Evolutionary conservation across 2,888 invertebrate species (phyloP), one percentile per base, ranked within the genome.

Genomic region (Drosophila lacicola): DNA sequence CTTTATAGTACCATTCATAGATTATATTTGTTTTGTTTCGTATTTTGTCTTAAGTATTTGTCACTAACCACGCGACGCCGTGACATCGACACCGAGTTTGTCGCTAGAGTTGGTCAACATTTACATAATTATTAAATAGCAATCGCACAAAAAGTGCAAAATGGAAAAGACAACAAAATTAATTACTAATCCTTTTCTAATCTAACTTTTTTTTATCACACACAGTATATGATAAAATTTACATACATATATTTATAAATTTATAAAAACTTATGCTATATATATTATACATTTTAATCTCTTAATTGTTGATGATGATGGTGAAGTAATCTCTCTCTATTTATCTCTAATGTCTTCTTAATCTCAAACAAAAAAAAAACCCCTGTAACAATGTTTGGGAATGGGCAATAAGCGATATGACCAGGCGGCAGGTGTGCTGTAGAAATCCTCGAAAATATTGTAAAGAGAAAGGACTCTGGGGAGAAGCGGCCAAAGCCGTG

Each of bases 321-420:
- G 81, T 81, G 79, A 89, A 85, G 83, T 89, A 89, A 77, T 88
- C 45, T 89, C 74, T 78, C 57, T 89, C 70, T 89, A 71, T 85
- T 88, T 83, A 82, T 88, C 75, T 82, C 71, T 74, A 87, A 80
- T 87, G 50, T 79, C 66, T 72, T 87, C 70, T 84, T 74, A 72
- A 67, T 74, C 70, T 77, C 25, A 79, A 86, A 68, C 37, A 19
- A 37, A 37, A 25, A 53, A 39, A 58, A 58, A 41, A 64, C 46
- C 75, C 67, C 56, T 82, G 76, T 82, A 85, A 91, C 90, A 80
- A 91, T 90, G 89, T 91, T 90, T 94, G 94, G 95, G 95, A 95
- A 95, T 95, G 95, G 95, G 95, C 94, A 94, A 94, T 90, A 94
- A 94, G 95, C 95, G 94, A 95, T 94, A 94, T 94, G 94, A 94